Percentiles rank a stretch among this genome's conserved stretches.
Conservation (phyloP, 1,140 invertebrate genomes). For the Callitettix versicolor region DNA sequence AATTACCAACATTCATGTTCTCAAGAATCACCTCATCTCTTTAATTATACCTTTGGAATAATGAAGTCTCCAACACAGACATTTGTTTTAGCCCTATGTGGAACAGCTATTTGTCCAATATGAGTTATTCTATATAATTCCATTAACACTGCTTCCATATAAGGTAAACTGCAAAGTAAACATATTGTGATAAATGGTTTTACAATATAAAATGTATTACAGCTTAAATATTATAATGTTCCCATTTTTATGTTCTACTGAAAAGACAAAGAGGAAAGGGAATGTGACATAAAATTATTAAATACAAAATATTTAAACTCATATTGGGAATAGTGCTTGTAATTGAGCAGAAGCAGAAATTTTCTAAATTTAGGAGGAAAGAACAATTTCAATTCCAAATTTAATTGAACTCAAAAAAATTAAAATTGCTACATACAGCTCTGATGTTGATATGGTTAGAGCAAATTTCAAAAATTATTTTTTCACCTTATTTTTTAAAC, state of each 20-base stretch:
- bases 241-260: neutral
- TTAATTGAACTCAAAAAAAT: no score
- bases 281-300: no score
- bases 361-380: neutral
- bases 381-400: no score
- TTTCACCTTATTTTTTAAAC: no score
- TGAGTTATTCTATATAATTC: conserved; percentile 47
- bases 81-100: conserved; percentile 45
- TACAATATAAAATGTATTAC: neutral
- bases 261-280: neutral
- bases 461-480: no score
- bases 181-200: neutral
- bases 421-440: no score
- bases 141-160: conserved; percentile 47
- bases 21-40: no score
- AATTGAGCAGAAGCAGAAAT: neutral
- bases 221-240: neutral
- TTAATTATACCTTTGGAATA: conserved; percentile 60
- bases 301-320: no score
- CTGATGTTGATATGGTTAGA: no score
- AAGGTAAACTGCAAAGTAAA: conserved; percentile 41
- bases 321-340: no score
- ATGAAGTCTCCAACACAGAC: conserved; percentile 43
- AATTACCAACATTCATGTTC: no score
- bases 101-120: conserved; percentile 47